These are phyloP conservation scores for Drosophila santomea DNA, from an alignment of 1,140 invertebrate genomes.

Conservation along the genomic window DNA sequence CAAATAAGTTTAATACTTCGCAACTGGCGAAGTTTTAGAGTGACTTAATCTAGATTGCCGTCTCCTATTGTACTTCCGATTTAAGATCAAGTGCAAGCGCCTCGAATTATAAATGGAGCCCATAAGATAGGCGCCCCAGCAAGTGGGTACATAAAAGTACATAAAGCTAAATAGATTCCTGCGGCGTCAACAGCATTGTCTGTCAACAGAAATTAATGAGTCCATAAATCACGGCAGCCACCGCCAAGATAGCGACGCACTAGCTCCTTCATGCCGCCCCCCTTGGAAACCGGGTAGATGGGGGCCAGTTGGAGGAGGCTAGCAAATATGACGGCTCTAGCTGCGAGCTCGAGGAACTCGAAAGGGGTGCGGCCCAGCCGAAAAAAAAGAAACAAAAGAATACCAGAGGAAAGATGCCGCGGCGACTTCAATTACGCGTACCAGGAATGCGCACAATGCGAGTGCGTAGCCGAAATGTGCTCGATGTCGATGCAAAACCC, in stretches of 20 bases:
- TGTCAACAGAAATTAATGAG: constrained; percentile 85
- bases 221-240: constrained; percentile 81
- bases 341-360: constrained; percentile 33
- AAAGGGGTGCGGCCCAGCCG: constrained; percentile 63
- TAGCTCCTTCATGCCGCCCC: constrained; percentile 11
- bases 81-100: constrained; percentile 20
- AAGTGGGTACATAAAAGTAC: constrained; percentile 63
- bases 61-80: not conserved
- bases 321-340: constrained; percentile 67
- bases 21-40: too few relatives aligned
- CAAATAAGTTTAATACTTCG: not conserved
- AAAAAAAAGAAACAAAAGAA: not conserved
- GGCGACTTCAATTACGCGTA: constrained; percentile 83
- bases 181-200: constrained; percentile 84
- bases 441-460: constrained; percentile 76
- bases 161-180: constrained; percentile 83
- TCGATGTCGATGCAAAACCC: constrained; percentile 24
- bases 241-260: constrained; percentile 46
- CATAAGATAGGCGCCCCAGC: constrained; percentile 50
- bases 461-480: constrained; percentile 60
- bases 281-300: not conserved
- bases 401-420: constrained; percentile 62
- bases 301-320: constrained; percentile 14
- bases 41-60: not conserved
- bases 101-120: constrained; percentile 66